Conservation (phyloP, 1,140 invertebrate species). For the Oedothorax gibbosus region DNA sequence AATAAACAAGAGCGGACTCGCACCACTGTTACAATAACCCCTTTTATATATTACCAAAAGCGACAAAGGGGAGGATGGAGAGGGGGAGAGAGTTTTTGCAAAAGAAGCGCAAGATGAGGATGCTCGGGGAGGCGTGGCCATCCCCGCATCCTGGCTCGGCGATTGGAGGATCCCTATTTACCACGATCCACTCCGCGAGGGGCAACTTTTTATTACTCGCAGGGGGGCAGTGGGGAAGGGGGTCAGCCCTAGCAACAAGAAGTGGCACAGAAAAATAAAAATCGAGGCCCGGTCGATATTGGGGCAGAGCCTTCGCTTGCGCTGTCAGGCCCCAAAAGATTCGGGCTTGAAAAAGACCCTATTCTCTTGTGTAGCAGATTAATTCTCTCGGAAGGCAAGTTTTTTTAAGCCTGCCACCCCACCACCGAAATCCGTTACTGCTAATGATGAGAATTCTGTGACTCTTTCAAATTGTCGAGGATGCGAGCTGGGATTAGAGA, state of each 20-base stretch:
- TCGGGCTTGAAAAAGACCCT: slow-evolving; percentile 29
- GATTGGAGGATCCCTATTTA: slow-evolving; percentile 25
- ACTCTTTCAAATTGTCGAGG: slow-evolving; percentile 21
- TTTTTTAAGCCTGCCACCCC: slow-evolving; percentile 23
- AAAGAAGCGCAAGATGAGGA: slow-evolving; percentile 42
- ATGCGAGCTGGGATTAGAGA: slow-evolving; percentile 12
- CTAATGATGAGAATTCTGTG: slow-evolving; percentile 18
- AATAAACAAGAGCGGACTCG: no score
- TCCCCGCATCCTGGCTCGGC: slow-evolving; percentile 15
- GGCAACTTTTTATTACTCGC: slow-evolving; percentile 32
- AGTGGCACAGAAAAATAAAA: slow-evolving; percentile 39
- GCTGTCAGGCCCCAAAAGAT: background rate
- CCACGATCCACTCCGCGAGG: slow-evolving; percentile 44
- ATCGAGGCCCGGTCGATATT: slow-evolving; percentile 37
- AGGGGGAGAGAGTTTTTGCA: slow-evolving; percentile 45
- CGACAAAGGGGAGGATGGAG: slow-evolving; percentile 13
- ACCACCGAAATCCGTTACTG: slow-evolving; percentile 13
- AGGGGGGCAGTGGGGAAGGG: background rate
- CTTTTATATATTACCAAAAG: background rate
- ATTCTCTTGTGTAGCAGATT: slow-evolving; percentile 36
- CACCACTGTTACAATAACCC: no score
- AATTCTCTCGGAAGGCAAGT: slow-evolving; percentile 9
- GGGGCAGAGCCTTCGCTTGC: slow-evolving; percentile 23
- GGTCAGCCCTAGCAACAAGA: slow-evolving; percentile 51
- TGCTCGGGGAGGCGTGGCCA: slow-evolving; percentile 18